phyloP scores from a whole-genome alignment of 2,888 invertebrate genomes.

The Blastobasis lacticolella region DNA sequence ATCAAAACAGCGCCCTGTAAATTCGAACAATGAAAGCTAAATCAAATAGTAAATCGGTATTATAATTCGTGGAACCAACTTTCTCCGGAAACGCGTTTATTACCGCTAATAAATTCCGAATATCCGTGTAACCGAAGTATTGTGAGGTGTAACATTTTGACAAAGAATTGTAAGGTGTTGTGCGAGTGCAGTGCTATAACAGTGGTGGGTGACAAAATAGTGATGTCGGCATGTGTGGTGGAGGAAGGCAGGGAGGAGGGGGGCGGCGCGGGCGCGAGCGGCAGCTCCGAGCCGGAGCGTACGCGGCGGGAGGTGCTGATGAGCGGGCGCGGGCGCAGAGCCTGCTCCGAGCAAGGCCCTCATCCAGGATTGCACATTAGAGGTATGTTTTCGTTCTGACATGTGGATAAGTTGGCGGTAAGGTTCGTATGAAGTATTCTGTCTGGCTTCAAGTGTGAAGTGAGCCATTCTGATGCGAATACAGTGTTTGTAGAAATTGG shows the following conservation, averaged over 20 bases:
- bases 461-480: too few relatives aligned
- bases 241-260: conserved; percentile 61
- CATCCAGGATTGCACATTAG: conserved; percentile 72
- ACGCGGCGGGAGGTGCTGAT: conserved; percentile 68
- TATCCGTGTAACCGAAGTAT: too few relatives aligned
- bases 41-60: too few relatives aligned
- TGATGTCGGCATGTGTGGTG: conserved; percentile 62
- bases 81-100: too few relatives aligned
- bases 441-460: too few relatives aligned
- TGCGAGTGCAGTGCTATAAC: neutral
- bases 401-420: too few relatives aligned
- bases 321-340: conserved; percentile 74
- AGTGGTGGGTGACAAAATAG: conserved; percentile 24
- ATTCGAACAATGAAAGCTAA: too few relatives aligned
- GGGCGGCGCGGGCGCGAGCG: conserved; percentile 34
- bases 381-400: conserved; percentile 16
- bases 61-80: too few relatives aligned
- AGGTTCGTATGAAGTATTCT: too few relatives aligned
- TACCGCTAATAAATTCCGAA: too few relatives aligned
- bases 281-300: conserved; percentile 38
- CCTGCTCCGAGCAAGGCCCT: conserved; percentile 82
- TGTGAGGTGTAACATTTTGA: neutral
- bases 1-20: too few relatives aligned
- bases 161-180: neutral
- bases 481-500: too few relatives aligned